Evolutionary conservation across 2,888 invertebrate species (phyloP).

Genomic region (Dasysyrphus albostriatus): DNA sequence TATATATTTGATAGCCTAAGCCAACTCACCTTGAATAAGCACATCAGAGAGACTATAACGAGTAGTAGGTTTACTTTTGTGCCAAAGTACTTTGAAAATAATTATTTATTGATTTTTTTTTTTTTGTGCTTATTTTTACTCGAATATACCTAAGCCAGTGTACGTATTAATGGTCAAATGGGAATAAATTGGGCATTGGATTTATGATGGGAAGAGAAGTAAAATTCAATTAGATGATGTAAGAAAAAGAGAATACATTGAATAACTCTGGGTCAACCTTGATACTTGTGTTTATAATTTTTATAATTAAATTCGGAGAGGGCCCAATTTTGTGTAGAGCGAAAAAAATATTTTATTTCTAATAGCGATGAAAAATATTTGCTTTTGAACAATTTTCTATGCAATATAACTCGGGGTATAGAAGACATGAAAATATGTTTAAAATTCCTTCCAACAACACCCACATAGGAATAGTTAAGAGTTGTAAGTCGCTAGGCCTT

Average conservation of each 20-base stretch:
- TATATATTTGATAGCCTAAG: conserved; percentile 40
- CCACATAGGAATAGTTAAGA: no score
- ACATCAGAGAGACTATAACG: background rate
- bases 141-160: background rate
- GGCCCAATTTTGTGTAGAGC: background rate
- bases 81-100: conserved; percentile 58
- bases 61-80: conserved; percentile 52
- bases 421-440: no score
- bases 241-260: background rate
- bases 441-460: no score
- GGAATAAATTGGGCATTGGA: conserved; percentile 17
- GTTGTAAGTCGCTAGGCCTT: no score
- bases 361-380: background rate
- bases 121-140: conserved; percentile 1
- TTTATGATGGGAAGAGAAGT: background rate
- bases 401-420: no score
- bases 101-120: conserved; percentile 54
- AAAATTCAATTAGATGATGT: conserved; percentile 12
- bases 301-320: background rate
- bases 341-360: background rate
- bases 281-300: background rate
- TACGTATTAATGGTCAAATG: conserved; percentile 4
- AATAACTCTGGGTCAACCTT: background rate
- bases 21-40: conserved; percentile 54
- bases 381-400: no score